These are phyloP conservation scores for Chaetorhynchus papuensis DNA, from an alignment of 2,113 vertebrate species.

Conservation along the genomic window DNA sequence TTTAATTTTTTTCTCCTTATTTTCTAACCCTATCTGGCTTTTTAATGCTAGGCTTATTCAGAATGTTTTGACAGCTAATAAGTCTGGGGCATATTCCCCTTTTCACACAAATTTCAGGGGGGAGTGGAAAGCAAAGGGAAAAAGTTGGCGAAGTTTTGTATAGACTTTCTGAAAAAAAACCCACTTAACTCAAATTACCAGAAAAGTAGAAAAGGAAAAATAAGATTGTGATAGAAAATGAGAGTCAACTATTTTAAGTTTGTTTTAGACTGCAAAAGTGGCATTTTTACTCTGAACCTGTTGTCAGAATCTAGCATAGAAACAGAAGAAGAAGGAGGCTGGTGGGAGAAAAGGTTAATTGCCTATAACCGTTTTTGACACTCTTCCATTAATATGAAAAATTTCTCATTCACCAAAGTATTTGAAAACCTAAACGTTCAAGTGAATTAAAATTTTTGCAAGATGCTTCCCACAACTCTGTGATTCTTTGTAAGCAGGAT, in stretches of 20 bases:
- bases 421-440: background rate
- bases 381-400: background rate
- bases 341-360: background rate
- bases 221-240: background rate
- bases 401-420: background rate
- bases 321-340: background rate
- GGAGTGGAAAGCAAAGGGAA: background rate
- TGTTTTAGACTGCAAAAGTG: background rate
- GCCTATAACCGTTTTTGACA: background rate
- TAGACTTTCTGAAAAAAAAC: background rate
- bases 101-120: background rate
- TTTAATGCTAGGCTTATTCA: background rate
- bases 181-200: background rate
- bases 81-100: background rate
- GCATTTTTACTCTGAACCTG: background rate
- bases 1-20: background rate
- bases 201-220: background rate
- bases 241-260: background rate
- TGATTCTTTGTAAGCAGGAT: background rate
- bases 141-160: background rate
- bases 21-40: background rate
- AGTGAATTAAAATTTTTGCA: background rate
- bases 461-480: background rate
- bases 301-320: background rate
- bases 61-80: background rate